Percentiles rank a stretch among this genome's conserved stretches.
These are phyloP conservation scores for Glyphotaelius pellucidus DNA, from an alignment of 2,888 invertebrate species.

Conservation along the genomic window DNA sequence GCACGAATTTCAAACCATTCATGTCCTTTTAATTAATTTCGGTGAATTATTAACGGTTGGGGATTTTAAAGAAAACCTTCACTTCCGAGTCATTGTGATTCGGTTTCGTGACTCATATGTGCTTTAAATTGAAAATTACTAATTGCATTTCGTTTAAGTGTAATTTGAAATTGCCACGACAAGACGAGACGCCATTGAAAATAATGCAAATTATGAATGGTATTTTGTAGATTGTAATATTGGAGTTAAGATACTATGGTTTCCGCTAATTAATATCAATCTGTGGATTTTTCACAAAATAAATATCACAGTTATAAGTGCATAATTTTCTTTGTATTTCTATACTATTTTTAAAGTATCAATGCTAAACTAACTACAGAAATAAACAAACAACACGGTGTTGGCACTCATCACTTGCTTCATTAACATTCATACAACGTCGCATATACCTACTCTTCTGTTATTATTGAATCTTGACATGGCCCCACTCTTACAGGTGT, in stretches of 20 bases:
- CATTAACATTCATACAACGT: no score
- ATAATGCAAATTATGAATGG: slow-evolving; percentile 18
- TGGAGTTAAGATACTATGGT: background rate
- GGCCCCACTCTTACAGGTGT: no score
- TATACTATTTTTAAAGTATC: background rate
- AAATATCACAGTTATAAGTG: no score
- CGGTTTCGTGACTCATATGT: background rate
- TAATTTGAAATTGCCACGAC: background rate
- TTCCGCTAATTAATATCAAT: no score
- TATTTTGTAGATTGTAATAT: background rate
- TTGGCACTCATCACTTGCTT: no score
- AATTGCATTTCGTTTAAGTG: background rate
- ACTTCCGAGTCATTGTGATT: slow-evolving; percentile 11
- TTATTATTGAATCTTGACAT: no score
- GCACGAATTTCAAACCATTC: background rate
- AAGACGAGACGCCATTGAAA: slow-evolving; percentile 16
- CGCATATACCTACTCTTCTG: no score
- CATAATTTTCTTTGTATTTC: background rate
- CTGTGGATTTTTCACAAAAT: no score
- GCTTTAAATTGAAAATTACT: background rate
- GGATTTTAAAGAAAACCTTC: slow-evolving; percentile 7
- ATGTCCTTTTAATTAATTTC: background rate
- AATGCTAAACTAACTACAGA: background rate
- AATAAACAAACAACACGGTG: no score
- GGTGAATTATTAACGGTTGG: background rate